phyloP scores from a whole-genome alignment of 64 coral and sea anemone species.

The Stichodactyla helianthus region DNA sequence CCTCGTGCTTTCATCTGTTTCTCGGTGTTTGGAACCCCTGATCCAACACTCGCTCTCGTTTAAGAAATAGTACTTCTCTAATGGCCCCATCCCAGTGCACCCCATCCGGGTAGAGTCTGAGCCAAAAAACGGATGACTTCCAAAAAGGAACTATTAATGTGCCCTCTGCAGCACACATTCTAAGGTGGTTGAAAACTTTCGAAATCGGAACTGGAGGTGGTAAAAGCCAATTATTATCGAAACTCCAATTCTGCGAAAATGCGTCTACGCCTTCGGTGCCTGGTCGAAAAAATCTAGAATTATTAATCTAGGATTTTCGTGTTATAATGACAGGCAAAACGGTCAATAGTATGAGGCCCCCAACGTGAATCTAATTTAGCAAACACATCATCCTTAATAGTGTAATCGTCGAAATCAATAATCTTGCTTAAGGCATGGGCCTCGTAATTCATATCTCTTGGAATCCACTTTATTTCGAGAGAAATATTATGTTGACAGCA shows the following conservation, averaged over 20 bases:
- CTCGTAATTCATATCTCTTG: conserved; percentile 40
- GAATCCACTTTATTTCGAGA: conserved; percentile 63
- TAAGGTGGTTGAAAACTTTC: not conserved
- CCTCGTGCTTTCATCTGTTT: no score
- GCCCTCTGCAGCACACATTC: not conserved
- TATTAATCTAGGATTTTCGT: not conserved
- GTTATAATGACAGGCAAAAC: conserved; percentile 37
- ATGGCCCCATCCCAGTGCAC: conserved; percentile 1
- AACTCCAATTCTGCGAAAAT: conserved; percentile 32
- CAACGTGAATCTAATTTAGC: not conserved
- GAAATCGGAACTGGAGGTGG: not conserved
- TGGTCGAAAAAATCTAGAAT: conserved; percentile 20
- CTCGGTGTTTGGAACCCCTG: no score
- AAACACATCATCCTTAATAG: conserved; percentile 8
- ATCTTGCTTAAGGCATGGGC: conserved; percentile 56
- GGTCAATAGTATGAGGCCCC: conserved; percentile 27
- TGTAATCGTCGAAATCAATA: conserved; percentile 61
- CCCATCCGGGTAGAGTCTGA: no score
- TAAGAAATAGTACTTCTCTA: no score
- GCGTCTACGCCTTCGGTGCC: conserved; percentile 29
- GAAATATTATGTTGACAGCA: conserved; percentile 20
- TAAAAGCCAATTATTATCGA: not conserved
- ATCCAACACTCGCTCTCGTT: no score
- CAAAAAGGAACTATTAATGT: conserved; percentile 38
- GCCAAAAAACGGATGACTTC: conserved; percentile 14